A percentile compares a stretch with the other conserved stretches of the same genome.
phyloP scores from a whole-genome alignment of 1,140 invertebrate genomes.

The Micrasema longulum region DNA sequence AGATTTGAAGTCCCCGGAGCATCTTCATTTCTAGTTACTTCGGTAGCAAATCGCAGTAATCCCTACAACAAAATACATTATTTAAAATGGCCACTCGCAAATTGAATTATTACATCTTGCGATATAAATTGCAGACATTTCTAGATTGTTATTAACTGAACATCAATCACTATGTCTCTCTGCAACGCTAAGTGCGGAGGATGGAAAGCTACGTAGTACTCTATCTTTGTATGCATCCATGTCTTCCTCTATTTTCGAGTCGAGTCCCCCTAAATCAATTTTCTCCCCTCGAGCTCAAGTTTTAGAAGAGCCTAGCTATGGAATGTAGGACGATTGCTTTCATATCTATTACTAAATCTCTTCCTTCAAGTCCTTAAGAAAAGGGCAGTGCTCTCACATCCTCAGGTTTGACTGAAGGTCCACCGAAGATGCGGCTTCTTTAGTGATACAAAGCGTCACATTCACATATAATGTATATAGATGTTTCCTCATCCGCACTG shows the following conservation, averaged over 20 bases:
- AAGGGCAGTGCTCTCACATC: too few species aligned
- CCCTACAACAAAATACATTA: constrained; percentile 65
- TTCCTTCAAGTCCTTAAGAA: too few species aligned
- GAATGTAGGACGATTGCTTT: too few species aligned
- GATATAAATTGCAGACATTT: neutral
- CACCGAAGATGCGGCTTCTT: too few species aligned
- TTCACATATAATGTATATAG: too few species aligned
- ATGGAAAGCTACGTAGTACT: neutral
- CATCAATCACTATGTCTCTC: neutral
- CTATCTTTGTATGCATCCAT: neutral
- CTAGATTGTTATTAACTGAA: neutral
- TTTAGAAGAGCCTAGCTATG: too few species aligned
- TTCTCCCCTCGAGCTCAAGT: too few species aligned
- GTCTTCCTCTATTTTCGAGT: neutral
- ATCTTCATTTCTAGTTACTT: constrained; percentile 72
- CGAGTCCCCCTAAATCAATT: too few species aligned
- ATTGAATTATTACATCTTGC: neutral
- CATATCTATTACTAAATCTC: too few species aligned
- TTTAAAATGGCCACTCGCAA: neutral
- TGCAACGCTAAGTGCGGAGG: neutral
- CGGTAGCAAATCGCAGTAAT: constrained; percentile 74
- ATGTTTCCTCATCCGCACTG: too few species aligned
- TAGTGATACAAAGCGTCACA: too few species aligned
- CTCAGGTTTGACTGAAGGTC: too few species aligned
- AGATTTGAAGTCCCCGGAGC: constrained; percentile 63